Evolutionary conservation across 2,888 invertebrate species (phyloP).

Genomic region (Phyllotreta striolata): DNA sequence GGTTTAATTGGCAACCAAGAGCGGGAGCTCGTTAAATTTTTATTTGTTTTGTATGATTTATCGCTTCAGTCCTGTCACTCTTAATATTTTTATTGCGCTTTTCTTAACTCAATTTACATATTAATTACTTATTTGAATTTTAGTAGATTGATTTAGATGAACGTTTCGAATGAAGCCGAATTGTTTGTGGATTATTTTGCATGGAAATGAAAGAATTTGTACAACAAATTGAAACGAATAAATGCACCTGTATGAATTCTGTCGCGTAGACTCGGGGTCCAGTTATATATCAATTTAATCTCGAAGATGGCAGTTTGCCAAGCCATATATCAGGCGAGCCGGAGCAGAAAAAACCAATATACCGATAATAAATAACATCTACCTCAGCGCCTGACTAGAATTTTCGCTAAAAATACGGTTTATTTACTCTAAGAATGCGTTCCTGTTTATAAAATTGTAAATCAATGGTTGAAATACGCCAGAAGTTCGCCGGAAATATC

Average conservation of each 20-base stretch:
- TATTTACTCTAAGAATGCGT: slow-evolving; percentile 4
- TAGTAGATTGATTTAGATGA: too few relatives aligned
- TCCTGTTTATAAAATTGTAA: slow-evolving; percentile 16
- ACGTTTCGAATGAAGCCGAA: too few relatives aligned
- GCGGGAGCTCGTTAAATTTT: too few relatives aligned
- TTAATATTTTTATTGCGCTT: too few relatives aligned
- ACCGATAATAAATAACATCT: slow-evolving; percentile 17
- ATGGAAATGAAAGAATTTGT: background rate
- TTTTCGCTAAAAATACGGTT: slow-evolving; percentile 11
- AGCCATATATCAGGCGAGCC: slow-evolving; percentile 1
- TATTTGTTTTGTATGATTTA: too few relatives aligned
- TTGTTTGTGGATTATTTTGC: too few relatives aligned
- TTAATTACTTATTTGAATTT: too few relatives aligned
- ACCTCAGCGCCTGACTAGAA: background rate
- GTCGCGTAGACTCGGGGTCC: background rate
- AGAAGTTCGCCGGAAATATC: background rate
- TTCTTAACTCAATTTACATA: too few relatives aligned
- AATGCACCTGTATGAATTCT: slow-evolving; percentile 15
- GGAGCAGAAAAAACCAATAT: slow-evolving; percentile 17
- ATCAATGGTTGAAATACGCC: slow-evolving; percentile 4
- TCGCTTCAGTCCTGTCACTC: too few relatives aligned
- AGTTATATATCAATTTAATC: slow-evolving; percentile 19
- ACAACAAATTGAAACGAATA: slow-evolving; percentile 11
- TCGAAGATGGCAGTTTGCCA: slow-evolving; percentile 17
- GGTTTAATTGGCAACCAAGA: too few relatives aligned